phyloP scores from a whole-genome alignment of 2,888 invertebrate species.

The Ochropacha duplaris region DNA sequence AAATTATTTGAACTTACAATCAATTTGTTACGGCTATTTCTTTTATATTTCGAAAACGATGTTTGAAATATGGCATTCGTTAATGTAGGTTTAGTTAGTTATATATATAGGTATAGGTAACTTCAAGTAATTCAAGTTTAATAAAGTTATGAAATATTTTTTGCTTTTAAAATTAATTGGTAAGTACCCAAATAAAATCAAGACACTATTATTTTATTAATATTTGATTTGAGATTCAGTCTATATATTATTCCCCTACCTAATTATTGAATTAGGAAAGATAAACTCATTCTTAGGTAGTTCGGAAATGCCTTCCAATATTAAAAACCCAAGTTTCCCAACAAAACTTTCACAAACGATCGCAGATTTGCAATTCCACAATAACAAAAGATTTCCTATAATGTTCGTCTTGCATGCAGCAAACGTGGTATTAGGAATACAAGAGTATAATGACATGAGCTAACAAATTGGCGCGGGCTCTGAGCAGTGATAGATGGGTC shows the following conservation, averaged over 20 bases:
- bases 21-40: not conserved
- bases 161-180: too few species aligned
- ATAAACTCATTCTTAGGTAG: too few species aligned
- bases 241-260: not conserved
- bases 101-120: too few species aligned
- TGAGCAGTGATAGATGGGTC: slow-evolving; percentile 71
- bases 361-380: not conserved
- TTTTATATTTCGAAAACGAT: too few species aligned
- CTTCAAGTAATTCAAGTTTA: too few species aligned
- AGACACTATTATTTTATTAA: not conserved
- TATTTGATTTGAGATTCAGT: too few species aligned
- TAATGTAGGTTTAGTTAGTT: too few species aligned
- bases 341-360: not conserved
- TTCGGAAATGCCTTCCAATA: not conserved
- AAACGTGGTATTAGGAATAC: slow-evolving; percentile 17
- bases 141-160: not conserved
- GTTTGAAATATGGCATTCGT: too few species aligned
- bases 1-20: not conserved
- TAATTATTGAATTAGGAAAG: too few species aligned
- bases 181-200: not conserved
- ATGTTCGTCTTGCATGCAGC: not conserved
- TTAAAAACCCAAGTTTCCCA: not conserved
- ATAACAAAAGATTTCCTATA: not conserved
- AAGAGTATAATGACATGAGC: slow-evolving; percentile 56
- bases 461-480: slow-evolving; percentile 67